Conservation (phyloP, 2,797 vertebrate genomes). For the Uromys caudimaculatus region DNA sequence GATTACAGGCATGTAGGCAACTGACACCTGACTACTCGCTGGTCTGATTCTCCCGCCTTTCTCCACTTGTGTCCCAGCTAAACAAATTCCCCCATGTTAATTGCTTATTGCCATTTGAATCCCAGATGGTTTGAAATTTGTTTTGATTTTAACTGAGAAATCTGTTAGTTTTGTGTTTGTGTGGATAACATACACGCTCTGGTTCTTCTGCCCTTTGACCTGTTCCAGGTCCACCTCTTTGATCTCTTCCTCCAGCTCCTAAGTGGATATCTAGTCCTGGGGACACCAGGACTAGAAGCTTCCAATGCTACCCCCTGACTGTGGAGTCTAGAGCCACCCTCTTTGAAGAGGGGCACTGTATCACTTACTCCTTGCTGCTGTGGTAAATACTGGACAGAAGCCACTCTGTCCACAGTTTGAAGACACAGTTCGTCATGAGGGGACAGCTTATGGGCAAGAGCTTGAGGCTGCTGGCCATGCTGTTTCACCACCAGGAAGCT, state of each 20-base stretch:
- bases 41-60: background rate
- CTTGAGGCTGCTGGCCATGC: background rate
- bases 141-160: slow-evolving; percentile 20
- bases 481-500: background rate
- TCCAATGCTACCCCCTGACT: background rate
- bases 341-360: background rate
- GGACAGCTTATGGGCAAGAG: background rate
- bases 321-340: background rate
- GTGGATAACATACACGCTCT: background rate
- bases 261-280: background rate
- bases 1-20: background rate
- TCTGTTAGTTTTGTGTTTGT: background rate
- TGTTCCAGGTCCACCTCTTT: background rate
- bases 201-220: background rate
- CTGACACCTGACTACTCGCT: background rate
- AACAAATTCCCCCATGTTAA: background rate
- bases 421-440: background rate
- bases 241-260: background rate
- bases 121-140: background rate
- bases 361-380: too few species aligned
- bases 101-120: background rate
- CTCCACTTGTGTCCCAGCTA: background rate
- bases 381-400: background rate
- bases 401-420: background rate
- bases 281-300: background rate